Conservation (phyloP, 2,797 vertebrate genomes). For the Thaleichthys pacificus region DNA sequence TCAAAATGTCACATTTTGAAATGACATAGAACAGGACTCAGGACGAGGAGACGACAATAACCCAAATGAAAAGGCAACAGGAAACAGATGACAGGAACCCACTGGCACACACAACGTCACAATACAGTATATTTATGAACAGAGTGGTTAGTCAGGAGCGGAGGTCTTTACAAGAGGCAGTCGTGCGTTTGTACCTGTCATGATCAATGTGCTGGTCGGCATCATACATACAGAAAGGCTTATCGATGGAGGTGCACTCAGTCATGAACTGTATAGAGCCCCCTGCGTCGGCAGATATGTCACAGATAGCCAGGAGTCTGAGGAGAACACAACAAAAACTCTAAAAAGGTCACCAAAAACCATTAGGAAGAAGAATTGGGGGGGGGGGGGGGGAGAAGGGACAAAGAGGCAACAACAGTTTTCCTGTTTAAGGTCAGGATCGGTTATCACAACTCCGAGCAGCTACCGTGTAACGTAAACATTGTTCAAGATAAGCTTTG, state of each 20-base stretch:
- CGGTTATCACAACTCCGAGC: conserved; percentile 1
- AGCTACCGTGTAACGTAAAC: neutral
- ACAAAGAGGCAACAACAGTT: neutral
- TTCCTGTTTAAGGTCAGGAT: neutral
- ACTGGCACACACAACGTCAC: too few species aligned
- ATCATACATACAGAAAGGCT: conserved; percentile 96
- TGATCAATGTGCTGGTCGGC: conserved; percentile 94
- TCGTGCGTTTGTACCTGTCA: conserved; percentile 80
- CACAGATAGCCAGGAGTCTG: conserved; percentile 94
- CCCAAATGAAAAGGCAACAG: too few species aligned
- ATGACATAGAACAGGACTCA: neutral
- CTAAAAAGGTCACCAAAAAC: neutral
- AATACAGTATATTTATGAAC: too few species aligned
- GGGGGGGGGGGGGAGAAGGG: too few species aligned
- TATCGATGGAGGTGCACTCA: conserved; percentile 94
- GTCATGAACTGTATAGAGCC: conserved; percentile 98
- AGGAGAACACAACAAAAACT: neutral
- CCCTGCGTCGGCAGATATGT: conserved; percentile 95
- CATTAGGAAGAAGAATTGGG: neutral
- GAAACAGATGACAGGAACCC: neutral
- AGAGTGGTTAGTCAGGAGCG: neutral
- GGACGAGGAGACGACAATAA: too few species aligned
- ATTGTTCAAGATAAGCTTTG: conserved; percentile 1
- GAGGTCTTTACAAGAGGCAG: neutral
- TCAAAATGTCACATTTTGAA: neutral